A percentile compares a stretch with the other conserved stretches of the same genome.
phyloP scores from a whole-genome alignment of 1,140 invertebrate genomes.

The Apis mellifera region Amel_HAv3.1 CM009932.2:4134001-4134500 shows the following conservation, averaged over 20 bases:
- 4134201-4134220: too few relatives aligned
- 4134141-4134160: slow-evolving; percentile 27
- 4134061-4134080: slow-evolving; percentile 33
- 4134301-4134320: slow-evolving; percentile 40
- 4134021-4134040: slow-evolving; percentile 37
- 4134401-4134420: slow-evolving; percentile 15
- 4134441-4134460: slow-evolving; percentile 35
- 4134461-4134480: neutral
- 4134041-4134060: slow-evolving; percentile 33
- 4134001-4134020: slow-evolving; percentile 11
- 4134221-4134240: slow-evolving; percentile 20
- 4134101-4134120: too few relatives aligned
- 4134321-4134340: slow-evolving; percentile 16
- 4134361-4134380: slow-evolving; percentile 15
- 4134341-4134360: slow-evolving; percentile 34
- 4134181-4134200: slow-evolving; percentile 29
- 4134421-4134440: slow-evolving; percentile 25
- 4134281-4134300: slow-evolving; percentile 18
- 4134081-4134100: slow-evolving; percentile 25
- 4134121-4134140: slow-evolving; percentile 27
- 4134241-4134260: slow-evolving; percentile 21
- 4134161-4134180: slow-evolving; percentile 21
- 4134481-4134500: too few relatives aligned
- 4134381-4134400: too few relatives aligned
- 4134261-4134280: slow-evolving; percentile 49